A percentile compares a stretch with the other conserved stretches of the same genome.
These are phyloP conservation scores for Sesamia inferens DNA, from an alignment of 2,888 invertebrate genomes.

Conservation along the genomic window DNA sequence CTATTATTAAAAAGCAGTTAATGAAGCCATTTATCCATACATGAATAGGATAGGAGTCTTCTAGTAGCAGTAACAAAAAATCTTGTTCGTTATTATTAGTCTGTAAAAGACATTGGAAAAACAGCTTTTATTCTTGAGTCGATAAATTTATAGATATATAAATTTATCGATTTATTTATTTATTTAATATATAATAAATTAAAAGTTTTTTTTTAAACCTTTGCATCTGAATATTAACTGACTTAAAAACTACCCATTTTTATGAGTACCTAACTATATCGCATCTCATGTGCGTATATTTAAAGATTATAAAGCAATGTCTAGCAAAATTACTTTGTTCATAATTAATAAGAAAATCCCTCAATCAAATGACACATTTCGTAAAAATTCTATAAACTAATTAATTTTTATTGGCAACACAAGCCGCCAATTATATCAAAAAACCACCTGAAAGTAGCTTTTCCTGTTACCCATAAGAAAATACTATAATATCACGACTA, in stretches of 20 bases:
- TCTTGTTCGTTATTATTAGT: slow-evolving; percentile 33
- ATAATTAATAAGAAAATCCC: not conserved
- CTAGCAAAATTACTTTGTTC: not conserved
- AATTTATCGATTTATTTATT: no score
- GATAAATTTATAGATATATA: not conserved
- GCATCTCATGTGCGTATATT: not conserved
- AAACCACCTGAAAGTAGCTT: not conserved
- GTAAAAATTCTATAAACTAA: not conserved
- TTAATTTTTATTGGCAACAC: slow-evolving; percentile 3
- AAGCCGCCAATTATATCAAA: not conserved
- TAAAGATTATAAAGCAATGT: not conserved
- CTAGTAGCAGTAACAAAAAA: slow-evolving; percentile 44
- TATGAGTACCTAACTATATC: not conserved
- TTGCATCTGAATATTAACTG: no score
- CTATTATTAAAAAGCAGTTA: not conserved
- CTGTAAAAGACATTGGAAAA: slow-evolving; percentile 3
- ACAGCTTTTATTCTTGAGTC: not conserved
- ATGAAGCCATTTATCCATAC: not conserved
- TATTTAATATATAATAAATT: no score
- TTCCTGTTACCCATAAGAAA: not conserved
- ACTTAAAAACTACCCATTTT: not conserved
- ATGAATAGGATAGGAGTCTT: slow-evolving; percentile 18
- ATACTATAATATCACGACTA: not conserved
- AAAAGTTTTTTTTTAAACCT: no score
- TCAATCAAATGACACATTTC: not conserved